Base-by-base conservation (phyloP, 2,113 vertebrate genomes). In the Percina caprodes region DNA sequence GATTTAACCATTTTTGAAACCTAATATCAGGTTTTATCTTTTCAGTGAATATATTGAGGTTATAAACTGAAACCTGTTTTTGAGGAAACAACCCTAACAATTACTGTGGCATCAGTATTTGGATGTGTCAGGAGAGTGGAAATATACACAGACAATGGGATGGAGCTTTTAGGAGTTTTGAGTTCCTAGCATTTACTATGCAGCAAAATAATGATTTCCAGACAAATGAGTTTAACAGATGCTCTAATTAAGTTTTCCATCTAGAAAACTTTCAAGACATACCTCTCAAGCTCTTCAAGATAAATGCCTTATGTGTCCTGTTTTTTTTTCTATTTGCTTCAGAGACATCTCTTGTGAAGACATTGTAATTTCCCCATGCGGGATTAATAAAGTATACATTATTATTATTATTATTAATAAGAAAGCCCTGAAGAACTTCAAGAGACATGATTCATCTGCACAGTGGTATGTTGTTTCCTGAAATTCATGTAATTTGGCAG, bases 61-160 rank as follows among this genome's bases (percentile, higher is more conserved):
- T 58, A 46, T 11, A 59, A 82, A 60, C 11, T 62, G 55, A 7
- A 9, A 55, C 21, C 15, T 35, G 16, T 58, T 74, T 75, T 51
- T 62, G 14, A 69, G 51, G 10, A 60, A 67, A n/a, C 4, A 0
- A 5, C 11, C 14, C 9, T 60, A 16, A 33, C 39, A 63, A 5
- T 10, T 42, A 55, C 21, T 74, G 23, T 49, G 58, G 26, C 10
- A 6, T 21, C 23, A 63, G 2, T 4, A 49, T 66, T 69, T 65
- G 4, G 15, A 21, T 35, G 18, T 35, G 7, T 58, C 24, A 48
- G 11, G 26, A 54, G 4, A 56, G 49, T 13, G 18, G 21, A 60
- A 54, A 51, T 30, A 19, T 0, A 14, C 16, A 9, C 14, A 18
- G 9, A 60, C 14, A 49, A 18, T 55, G 35, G 63, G 19, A 58